Evolutionary conservation across 1,140 invertebrate species (phyloP).

Genomic region (Eriosoma lanigerum): DNA sequence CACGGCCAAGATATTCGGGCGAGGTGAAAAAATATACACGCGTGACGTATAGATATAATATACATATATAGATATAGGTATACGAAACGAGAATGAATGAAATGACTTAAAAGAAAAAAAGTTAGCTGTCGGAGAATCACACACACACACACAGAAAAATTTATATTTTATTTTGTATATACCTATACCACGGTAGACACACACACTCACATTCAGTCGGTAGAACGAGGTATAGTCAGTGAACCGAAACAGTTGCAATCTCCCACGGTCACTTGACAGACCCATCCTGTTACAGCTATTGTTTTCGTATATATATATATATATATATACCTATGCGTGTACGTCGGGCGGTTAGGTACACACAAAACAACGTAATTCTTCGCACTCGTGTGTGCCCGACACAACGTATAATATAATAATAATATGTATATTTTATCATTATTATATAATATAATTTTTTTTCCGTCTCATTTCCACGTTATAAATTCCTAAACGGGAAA

Average conservation of each 20-base stretch:
- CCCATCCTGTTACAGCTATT: slow-evolving; percentile 49
- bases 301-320: slow-evolving; percentile 24
- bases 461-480: background rate
- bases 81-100: slow-evolving; percentile 25
- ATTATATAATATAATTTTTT: background rate
- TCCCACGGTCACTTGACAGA: slow-evolving; percentile 52
- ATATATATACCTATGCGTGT: background rate
- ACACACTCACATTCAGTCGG: slow-evolving; percentile 2
- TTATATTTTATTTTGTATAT: background rate
- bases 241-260: slow-evolving; percentile 51
- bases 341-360: background rate
- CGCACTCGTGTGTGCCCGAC: background rate
- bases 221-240: slow-evolving; percentile 40
- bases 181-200: slow-evolving; percentile 22
- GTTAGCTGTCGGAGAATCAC: slow-evolving; percentile 31
- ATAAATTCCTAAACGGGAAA: background rate
- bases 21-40: slow-evolving; percentile 19
- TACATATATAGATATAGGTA: background rate
- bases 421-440: background rate
- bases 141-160: slow-evolving; percentile 1
- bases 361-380: background rate
- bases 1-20: background rate
- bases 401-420: slow-evolving; percentile 6
- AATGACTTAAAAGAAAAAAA: slow-evolving; percentile 30
- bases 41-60: background rate